Evolutionary conservation across 2,888 invertebrate species (phyloP).

Genomic region (Eumerus sabulonum): DNA sequence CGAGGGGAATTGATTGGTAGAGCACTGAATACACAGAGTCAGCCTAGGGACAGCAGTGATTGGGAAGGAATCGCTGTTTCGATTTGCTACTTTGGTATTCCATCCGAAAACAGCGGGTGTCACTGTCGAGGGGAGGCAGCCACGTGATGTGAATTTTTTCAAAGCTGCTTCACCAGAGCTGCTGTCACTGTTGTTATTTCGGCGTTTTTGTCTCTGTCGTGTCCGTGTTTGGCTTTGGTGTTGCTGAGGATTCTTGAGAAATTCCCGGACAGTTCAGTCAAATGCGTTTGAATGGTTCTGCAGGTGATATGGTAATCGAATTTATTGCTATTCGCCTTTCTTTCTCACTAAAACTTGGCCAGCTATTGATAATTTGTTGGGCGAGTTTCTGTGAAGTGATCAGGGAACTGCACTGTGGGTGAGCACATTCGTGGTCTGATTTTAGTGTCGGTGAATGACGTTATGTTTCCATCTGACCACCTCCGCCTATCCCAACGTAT

Average conservation of each 20-base stretch:
- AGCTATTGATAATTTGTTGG: too few species aligned
- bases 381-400: too few species aligned
- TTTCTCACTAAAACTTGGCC: too few species aligned
- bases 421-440: too few species aligned
- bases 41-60: background rate
- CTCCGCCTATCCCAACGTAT: too few species aligned
- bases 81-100: constrained; percentile 45
- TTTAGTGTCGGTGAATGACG: too few species aligned
- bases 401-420: too few species aligned
- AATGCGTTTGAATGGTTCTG: background rate
- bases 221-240: too few species aligned
- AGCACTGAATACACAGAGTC: too few species aligned
- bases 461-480: too few species aligned
- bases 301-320: constrained; percentile 28
- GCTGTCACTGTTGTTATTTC: too few species aligned
- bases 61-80: constrained; percentile 10
- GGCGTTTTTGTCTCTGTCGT: background rate
- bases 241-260: constrained; percentile 1
- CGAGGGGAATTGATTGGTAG: too few species aligned
- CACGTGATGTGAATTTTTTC: constrained; percentile 45
- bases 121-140: constrained; percentile 23
- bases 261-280: constrained; percentile 6
- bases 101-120: constrained; percentile 37
- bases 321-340: constrained; percentile 7
- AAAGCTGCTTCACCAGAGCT: background rate